These are phyloP conservation scores for Scaptomyza caliginosa DNA, from an alignment of 2,888 invertebrate genomes.

Conservation along the genomic window DNA sequence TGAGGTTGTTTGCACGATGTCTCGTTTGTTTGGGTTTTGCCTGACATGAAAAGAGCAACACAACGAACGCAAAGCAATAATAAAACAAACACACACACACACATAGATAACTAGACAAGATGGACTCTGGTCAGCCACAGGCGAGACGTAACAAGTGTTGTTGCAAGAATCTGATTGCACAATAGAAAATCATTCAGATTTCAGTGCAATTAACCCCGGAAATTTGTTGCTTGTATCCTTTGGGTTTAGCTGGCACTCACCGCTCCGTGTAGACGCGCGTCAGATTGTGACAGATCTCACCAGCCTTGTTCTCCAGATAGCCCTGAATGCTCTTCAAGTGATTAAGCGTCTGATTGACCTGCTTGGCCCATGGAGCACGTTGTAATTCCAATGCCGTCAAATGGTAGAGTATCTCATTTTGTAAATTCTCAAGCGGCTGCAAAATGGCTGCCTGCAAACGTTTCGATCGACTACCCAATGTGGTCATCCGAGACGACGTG, in stretches of 20 bases:
- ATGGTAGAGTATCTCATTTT: constrained; percentile 90
- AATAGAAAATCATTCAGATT: constrained; percentile 37
- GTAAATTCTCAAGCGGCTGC: constrained; percentile 88
- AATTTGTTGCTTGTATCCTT: constrained; percentile 8
- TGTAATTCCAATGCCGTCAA: constrained; percentile 90
- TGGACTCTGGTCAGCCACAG: constrained; percentile 24
- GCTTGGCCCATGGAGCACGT: constrained; percentile 88
- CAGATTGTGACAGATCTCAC: constrained; percentile 89
- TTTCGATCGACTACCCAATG: constrained; percentile 87
- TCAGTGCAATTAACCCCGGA: constrained; percentile 42
- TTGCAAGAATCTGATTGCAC: constrained; percentile 17
- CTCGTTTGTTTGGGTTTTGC: constrained; percentile 32
- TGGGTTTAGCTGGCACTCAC: constrained; percentile 42
- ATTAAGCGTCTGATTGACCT: constrained; percentile 89
- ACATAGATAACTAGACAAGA: constrained; percentile 10
- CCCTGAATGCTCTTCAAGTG: constrained; percentile 91
- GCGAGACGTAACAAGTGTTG: constrained; percentile 18
- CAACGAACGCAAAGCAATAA: constrained; percentile 25
- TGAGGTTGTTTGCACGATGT: constrained; percentile 47
- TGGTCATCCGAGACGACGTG: constrained; percentile 89
- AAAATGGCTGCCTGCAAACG: constrained; percentile 87
- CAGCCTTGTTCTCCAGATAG: constrained; percentile 90
- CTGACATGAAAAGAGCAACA: constrained; percentile 30
- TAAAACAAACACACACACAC: constrained; percentile 20
- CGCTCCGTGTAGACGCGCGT: constrained; percentile 82